Conservation (phyloP, 1,140 invertebrate species). For the Stenopsyche tienmushanensis region DNA sequence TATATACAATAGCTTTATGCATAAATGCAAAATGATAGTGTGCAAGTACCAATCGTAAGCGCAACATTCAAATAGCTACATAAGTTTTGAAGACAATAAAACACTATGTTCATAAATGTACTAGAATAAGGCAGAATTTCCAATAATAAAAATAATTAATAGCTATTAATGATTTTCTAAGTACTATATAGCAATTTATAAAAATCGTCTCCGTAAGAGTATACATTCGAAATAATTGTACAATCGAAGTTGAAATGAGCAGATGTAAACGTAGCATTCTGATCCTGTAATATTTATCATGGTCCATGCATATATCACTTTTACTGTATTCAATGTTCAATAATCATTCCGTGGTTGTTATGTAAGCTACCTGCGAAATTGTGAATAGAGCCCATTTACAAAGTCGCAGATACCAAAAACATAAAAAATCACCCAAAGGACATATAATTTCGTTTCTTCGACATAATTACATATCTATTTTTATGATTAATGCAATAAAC, state of each 20-base stretch:
- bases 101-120: conserved; percentile 38
- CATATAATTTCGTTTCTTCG: no score
- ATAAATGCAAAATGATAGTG: not conserved
- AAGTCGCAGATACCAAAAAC: conserved; percentile 27
- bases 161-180: conserved; percentile 2
- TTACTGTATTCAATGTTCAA: no score
- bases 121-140: conserved; percentile 34
- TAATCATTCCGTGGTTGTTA: no score
- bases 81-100: conserved; percentile 40
- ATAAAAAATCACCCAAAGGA: conserved; percentile 5
- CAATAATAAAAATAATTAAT: conserved; percentile 26
- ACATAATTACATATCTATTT: no score
- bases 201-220: no score
- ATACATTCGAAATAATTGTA: no score
- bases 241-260: no score
- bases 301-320: no score
- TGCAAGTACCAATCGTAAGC: conserved; percentile 17
- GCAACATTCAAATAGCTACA: not conserved
- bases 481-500: no score
- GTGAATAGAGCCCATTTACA: conserved; percentile 37
- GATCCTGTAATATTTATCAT: no score
- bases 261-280: no score
- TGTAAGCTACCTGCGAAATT: conserved; percentile 31
- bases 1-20: not conserved
- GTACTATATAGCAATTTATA: no score